Evolutionary conservation across 2,797 vertebrate species (phyloP), one percentile per base, ranked within the genome.

Genomic region (Amblyopsis hoosieri): DNA sequence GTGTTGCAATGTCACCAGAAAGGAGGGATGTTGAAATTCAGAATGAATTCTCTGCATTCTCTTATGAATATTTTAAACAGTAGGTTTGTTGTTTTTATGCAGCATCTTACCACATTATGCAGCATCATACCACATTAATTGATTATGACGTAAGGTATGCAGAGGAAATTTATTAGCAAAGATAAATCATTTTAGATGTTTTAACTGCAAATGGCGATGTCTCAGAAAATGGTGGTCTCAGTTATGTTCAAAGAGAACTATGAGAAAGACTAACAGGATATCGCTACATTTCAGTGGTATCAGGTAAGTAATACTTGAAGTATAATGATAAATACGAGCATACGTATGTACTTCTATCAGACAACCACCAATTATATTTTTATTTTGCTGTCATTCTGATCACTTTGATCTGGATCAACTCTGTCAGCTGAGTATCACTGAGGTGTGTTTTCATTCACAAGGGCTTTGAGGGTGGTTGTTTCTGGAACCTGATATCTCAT

Each of bases 401-500:
- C 59, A 42, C 55, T 69, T 81, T 60, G 12, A 31, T 60, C 66
- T 74, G 71, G 74, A 75, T 59, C 56, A 54, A 57, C 74, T 66
- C 61, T 31, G 65, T 82, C 82, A 80, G 69, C 57, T 45, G 42
- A 57, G 71, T 55, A 66, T 79, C 77, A 52, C 66, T 42, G 64
- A 74, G 76, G 80, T 68, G 71, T 14, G 29, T 81, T 83, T 89
- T 89, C 74, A 67, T 60, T 75, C 66, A 66, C 71, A 45, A 62
- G 50, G 64, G 72, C 63, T 61, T 82, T 72, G 66, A 74, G 55
- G 50, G 67, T 15, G 66, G 60, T 45, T 82, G 83, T 79, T 82
- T 91, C 85, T 86, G 90, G 92, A 91, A 93, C 84, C 54, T 7
- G 85, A 93, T 66, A 71, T 85, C 62, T 1, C 2, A 50, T 71